Base-by-base conservation (phyloP, 2,113 vertebrate genomes). In the Sorex araneus region DNA sequence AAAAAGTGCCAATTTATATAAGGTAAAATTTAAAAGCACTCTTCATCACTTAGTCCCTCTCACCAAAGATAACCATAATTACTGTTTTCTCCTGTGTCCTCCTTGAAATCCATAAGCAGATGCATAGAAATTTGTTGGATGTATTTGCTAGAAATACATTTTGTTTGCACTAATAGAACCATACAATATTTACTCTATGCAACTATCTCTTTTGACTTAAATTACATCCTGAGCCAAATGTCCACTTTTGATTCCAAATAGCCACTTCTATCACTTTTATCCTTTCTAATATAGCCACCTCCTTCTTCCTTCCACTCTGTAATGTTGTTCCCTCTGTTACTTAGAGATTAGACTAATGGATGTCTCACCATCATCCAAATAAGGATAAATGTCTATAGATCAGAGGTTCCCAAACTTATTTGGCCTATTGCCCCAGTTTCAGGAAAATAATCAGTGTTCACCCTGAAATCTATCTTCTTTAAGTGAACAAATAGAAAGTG, bases 161-260 rank as follows among this genome's bases (percentile, higher is more conserved):
- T 89, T 64, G 30, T 71, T 93, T 74, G 4, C 21, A 40, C 43
- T 84, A 60, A 90, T 30, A 84, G 70, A 87, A 45, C 84, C 45
- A 84, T 64, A 36, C 8, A 79, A 9, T 90, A 93, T 75, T 93
- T 70, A 54, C 25, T 71, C 16, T n/a, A 54, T n/a, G 28, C 25
- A 82, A 66, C 64, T 34, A 84, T 18, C 19, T 93, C 45, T 80
- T 95, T 93, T 71, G 78, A 79, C 40, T 93, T 92, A 89, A 95
- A 73, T 87, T 74, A 85, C 36, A 82, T 63, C 23, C 57, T 90
- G 40, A 76, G 78, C 57, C 57, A 95, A 94, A 84, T 84, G 66
- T 63, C 71, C 66, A 63, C 57, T 92, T 90, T 79, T 92, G 89
- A 92, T 82, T 87, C 25, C 57, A 94, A 84, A 91, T 92, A 77